phyloP scores from a whole-genome alignment of 2,888 invertebrate species.

The Amphipoea oculea region DNA sequence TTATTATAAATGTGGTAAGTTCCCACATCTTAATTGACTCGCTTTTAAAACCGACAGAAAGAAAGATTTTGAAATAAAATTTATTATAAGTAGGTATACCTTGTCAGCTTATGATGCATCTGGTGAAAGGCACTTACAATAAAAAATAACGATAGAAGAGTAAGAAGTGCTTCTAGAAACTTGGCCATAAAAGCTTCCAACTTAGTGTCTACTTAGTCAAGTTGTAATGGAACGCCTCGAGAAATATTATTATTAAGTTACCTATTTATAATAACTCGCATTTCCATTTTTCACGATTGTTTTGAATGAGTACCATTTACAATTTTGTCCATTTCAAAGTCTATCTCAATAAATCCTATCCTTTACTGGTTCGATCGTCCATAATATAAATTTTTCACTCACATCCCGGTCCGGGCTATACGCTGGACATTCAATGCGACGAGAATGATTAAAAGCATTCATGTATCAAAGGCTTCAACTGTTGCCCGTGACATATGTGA shows the following conservation, averaged over 20 bases:
- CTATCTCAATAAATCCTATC: background rate
- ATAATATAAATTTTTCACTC: slow-evolving; percentile 6
- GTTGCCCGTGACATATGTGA: slow-evolving; percentile 9
- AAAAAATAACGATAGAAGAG: background rate
- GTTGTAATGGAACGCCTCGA: slow-evolving; percentile 14
- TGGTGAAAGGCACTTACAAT: slow-evolving; percentile 3
- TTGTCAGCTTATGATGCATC: background rate
- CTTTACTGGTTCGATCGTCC: background rate
- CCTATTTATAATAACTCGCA: background rate
- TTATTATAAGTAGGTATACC: background rate
- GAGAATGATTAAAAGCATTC: slow-evolving; percentile 37
- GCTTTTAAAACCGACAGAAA: no score
- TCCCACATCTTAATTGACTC: no score
- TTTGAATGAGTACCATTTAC: background rate
- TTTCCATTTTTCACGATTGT: background rate
- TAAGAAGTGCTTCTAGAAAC: slow-evolving; percentile 14
- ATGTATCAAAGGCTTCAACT: background rate
- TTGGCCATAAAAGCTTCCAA: slow-evolving; percentile 24
- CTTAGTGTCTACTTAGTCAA: slow-evolving; percentile 31
- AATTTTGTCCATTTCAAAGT: background rate
- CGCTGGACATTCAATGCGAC: slow-evolving; percentile 14
- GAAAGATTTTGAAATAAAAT: no score
- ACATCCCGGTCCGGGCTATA: background rate
- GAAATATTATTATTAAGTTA: no score
- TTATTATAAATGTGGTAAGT: no score